A percentile compares a stretch with the other conserved stretches of the same genome.
phyloP scores from a whole-genome alignment of 2,113 vertebrate species.

The Oryzias melastigma region DNA sequence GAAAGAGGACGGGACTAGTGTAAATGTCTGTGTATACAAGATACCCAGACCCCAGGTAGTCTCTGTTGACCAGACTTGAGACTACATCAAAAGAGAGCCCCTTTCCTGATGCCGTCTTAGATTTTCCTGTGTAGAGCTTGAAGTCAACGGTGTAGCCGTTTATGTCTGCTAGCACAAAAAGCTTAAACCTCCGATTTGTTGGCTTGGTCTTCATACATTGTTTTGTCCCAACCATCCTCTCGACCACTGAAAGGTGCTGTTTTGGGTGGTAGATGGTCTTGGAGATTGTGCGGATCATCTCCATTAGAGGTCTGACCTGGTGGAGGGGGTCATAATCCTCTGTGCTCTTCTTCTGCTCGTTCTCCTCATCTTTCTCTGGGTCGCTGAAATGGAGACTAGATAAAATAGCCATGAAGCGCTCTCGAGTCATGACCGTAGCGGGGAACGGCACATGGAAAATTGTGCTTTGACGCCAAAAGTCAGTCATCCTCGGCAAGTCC shows the following conservation, averaged over 20 bases:
- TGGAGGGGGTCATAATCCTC: neutral
- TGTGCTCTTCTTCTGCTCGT: neutral
- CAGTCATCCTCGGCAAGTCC: neutral
- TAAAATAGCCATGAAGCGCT: neutral
- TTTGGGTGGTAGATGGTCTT: neutral
- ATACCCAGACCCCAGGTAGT: neutral
- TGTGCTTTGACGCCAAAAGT: neutral
- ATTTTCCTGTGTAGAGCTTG: neutral
- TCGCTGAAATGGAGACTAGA: neutral
- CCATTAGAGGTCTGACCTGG: neutral
- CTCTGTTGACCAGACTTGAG: neutral
- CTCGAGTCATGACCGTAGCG: neutral
- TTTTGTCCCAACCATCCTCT: neutral
- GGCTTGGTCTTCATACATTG: too few relatives aligned
- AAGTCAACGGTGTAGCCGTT: neutral
- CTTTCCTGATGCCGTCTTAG: too few relatives aligned
- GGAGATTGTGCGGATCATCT: neutral
- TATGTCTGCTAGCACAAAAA: neutral
- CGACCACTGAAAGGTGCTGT: slow-evolving; percentile 1
- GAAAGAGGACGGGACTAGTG: neutral
- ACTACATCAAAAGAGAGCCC: neutral
- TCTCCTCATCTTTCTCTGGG: neutral
- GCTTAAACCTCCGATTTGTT: neutral
- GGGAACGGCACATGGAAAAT: neutral
- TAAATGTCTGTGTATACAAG: neutral